Evolutionary conservation across 2,888 invertebrate genomes (phyloP).

Genomic region (Abrostola triplasia): DNA sequence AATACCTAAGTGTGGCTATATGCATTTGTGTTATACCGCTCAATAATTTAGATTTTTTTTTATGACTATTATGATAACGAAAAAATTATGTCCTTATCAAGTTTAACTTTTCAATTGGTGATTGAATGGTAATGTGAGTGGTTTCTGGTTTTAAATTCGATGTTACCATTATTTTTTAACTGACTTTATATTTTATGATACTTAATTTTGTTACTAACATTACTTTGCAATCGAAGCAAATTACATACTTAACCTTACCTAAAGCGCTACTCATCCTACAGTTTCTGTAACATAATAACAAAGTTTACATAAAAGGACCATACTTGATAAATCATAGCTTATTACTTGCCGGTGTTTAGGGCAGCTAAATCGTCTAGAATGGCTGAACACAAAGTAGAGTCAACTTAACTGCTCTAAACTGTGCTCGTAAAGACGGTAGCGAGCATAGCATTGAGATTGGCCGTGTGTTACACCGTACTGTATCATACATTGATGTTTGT

Average conservation of each 20-base stretch:
- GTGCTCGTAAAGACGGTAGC: slow-evolving; percentile 64
- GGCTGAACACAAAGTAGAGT: slow-evolving; percentile 60
- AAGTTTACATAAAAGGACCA: slow-evolving; percentile 42
- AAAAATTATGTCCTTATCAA: too few species aligned
- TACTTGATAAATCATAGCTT: slow-evolving; percentile 66
- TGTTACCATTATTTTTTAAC: too few species aligned
- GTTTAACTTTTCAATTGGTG: too few species aligned
- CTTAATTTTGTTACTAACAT: too few species aligned
- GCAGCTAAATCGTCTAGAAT: slow-evolving; percentile 59
- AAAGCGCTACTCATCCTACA: slow-evolving; percentile 11
- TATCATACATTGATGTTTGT: slow-evolving; percentile 4
- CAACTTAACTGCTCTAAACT: slow-evolving; percentile 60
- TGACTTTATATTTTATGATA: too few species aligned
- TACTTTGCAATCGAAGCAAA: too few species aligned
- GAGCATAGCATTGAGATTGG: slow-evolving; percentile 43
- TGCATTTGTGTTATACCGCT: too few species aligned
- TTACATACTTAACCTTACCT: neutral
- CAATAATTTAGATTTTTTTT: too few species aligned
- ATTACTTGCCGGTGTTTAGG: slow-evolving; percentile 49
- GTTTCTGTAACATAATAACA: slow-evolving; percentile 13
- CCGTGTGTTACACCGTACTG: slow-evolving; percentile 58
- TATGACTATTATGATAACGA: too few species aligned
- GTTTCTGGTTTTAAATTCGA: too few species aligned
- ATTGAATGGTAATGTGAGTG: too few species aligned
- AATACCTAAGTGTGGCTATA: too few species aligned